Evolutionary conservation across 2,113 vertebrate species (phyloP).

Genomic region (Chamaea fasciata): DNA sequence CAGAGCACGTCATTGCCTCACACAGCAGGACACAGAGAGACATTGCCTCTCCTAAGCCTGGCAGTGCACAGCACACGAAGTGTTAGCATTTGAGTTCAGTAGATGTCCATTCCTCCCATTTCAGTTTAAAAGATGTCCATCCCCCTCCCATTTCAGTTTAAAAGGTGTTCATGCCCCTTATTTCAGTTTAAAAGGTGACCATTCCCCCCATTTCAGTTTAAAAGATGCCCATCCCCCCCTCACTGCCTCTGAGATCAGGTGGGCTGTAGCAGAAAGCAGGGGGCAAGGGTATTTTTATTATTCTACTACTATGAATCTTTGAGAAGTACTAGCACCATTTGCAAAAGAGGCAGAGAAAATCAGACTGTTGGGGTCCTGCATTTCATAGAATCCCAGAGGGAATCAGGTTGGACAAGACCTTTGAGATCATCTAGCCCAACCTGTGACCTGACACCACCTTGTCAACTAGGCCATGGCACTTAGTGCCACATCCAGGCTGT

Average conservation of each 20-base stretch:
- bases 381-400: neutral
- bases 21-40: neutral
- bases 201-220: neutral
- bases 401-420: neutral
- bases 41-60: neutral
- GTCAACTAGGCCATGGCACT: neutral
- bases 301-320: neutral
- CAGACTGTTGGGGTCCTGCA: neutral
- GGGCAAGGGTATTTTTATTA: neutral
- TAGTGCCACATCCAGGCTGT: neutral
- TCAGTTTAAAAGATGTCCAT: neutral
- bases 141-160: neutral
- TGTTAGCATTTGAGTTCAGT: neutral
- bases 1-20: fast-evolving
- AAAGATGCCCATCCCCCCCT: neutral
- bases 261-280: neutral
- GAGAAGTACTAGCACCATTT: neutral
- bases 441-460: neutral
- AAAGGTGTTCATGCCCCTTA: neutral
- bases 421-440: neutral
- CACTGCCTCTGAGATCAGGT: neutral
- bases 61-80: neutral
- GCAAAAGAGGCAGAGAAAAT: neutral
- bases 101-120: neutral
- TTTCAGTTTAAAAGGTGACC: neutral